Base-by-base conservation (phyloP, 2,797 vertebrate genomes). In the Anomalospiza imberbis region DNA sequence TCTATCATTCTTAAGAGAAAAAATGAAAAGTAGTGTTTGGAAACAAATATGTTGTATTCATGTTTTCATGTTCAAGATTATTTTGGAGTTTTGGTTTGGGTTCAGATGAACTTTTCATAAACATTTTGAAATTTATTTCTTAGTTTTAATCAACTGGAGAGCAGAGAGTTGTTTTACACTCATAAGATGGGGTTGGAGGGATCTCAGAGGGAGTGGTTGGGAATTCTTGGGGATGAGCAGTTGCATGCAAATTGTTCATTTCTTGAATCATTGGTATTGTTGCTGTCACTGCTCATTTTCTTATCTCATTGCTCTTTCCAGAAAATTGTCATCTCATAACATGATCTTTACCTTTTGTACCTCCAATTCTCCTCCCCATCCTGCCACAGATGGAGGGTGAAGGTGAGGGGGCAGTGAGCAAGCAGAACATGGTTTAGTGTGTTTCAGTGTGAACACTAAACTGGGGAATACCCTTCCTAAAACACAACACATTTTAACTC, bases 201-300 rank as follows among this genome's bases (percentile, higher is more conserved):
- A 31, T 40, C 42, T 50, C 4, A 7, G 48, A 62, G 31, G 57
- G 25, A 42, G 21, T 54, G 34, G 40, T 10, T 34, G 29, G 40
- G 9, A 10, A 31, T 31, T 32, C 34, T 26, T 42, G 42, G 42
- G 42, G 48, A 25, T 34, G 65, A 47, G 48, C 13, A 26, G 11
- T 61, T 0, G 0, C 26, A 5, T 34, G 29, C 0, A 1, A n/a
- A n/a, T 38, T 0, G 0, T 62, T 42, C 8, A 15, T 62, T 62
- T 42, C 18, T 62, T 62, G 19, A 42, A 42, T 62, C 60, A 22
- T 11, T 31, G 60, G 10, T 25, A 10, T 29, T 85, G 9, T 15
- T 62, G 31, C 34, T 55, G 34, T 18, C 57, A 22, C 14, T 55
- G 31, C 26, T 54, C 34, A 7, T 48, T 86, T 70, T 55, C 34